Evolutionary conservation across 2,888 invertebrate species (phyloP), one percentile per base, ranked within the genome.

Genomic region (Agelastica alni): DNA sequence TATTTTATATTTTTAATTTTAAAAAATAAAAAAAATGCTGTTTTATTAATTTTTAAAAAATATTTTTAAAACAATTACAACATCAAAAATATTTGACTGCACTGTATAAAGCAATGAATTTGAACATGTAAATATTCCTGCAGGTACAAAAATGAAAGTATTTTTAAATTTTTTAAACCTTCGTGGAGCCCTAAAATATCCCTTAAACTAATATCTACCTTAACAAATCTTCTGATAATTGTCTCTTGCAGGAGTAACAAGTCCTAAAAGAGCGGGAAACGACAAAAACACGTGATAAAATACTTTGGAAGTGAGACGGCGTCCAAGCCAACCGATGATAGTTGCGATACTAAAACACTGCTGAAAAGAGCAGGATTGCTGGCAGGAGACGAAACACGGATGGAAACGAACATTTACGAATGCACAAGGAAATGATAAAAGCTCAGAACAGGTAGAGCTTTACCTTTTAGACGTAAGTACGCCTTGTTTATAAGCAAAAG

Each of bases 311-410:
- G 4, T 4, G 7, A 20, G 10, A 7, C 17, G 18, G 5, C 34
- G 34, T 28, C 18, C 39, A 16, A 47, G 30, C 39, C n/a, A 37
- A 12, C 20, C 43, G 43, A 6, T 32, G 17, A 39, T 28, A 30
- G 37, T 28, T 39, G 16, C 22, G 45, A 31, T 10, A 34, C 34
- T 34, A 22, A 45, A 44, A 12, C 18, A 17, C 37, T 4, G 7
- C 34, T 12, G 12, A 34, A 18, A 43, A 18, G 17, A 31, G 17
- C 28, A 12, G 31, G 18, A 17, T 32, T 18, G 20, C n/a, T 9
- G 12, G 44, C 32, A 44, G 10, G 31, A 32, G 31, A 32, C 31
- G 44, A 44, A 30, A 18, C 2, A 14, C 10, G 16, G 37, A n/a
- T 9, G 17, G 18, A 10, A 37, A 12, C 37, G 37, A 18, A 20